Evolutionary conservation across 2,888 invertebrate species (phyloP).

Genomic region (Heliconius ethilla): DNA sequence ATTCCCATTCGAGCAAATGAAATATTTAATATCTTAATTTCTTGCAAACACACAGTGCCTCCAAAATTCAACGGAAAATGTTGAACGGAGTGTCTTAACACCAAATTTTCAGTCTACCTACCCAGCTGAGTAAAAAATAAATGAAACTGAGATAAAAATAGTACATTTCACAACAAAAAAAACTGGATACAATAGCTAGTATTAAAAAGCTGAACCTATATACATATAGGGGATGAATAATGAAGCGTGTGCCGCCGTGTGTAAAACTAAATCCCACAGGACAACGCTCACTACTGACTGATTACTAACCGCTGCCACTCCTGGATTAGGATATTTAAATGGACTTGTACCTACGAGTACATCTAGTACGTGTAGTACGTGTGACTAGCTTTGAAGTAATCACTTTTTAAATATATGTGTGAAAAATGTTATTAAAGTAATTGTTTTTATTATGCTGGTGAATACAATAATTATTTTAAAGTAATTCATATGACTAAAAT

Average conservation of each 20-base stretch:
- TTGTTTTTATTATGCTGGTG: neutral
- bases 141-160: neutral
- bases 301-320: slow-evolving; percentile 66
- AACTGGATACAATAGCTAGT: neutral
- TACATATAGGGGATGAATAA: neutral
- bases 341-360: slow-evolving; percentile 47
- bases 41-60: too few relatives aligned
- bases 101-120: neutral
- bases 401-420: neutral
- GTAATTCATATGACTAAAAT: too few relatives aligned
- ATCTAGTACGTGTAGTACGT: neutral
- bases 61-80: neutral
- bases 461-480: too few relatives aligned
- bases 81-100: neutral
- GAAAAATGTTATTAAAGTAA: neutral
- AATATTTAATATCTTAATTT: neutral
- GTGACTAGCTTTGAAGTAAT: slow-evolving; percentile 23
- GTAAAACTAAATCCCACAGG: slow-evolving; percentile 78
- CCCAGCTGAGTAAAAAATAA: neutral
- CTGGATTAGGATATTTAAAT: slow-evolving; percentile 73
- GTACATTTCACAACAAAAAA: neutral
- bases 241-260: slow-evolving; percentile 58
- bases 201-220: neutral
- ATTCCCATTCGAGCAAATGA: neutral
- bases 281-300: slow-evolving; percentile 66